Conservation (phyloP, 2,888 invertebrate genomes). For the Athetis lepigone region DNA sequence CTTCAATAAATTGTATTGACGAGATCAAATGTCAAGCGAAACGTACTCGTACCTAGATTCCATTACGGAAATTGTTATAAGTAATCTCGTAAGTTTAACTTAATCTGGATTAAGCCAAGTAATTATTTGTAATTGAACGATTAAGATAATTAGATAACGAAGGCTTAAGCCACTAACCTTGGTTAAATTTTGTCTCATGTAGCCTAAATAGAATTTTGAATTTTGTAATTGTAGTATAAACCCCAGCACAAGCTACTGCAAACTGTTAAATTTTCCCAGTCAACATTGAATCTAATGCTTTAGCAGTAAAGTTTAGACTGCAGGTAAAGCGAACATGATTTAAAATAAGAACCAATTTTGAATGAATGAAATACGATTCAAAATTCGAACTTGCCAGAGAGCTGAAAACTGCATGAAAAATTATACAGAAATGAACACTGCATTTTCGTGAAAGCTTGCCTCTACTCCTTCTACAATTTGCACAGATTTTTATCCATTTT, state of each 20-base stretch:
- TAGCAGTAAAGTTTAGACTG: no score
- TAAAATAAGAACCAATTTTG: no score
- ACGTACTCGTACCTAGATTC: conserved; percentile 49
- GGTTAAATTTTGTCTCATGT: neutral
- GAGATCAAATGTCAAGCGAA: conserved; percentile 43
- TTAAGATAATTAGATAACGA: conserved; percentile 13
- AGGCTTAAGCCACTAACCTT: conserved; percentile 18
- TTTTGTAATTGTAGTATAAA: neutral
- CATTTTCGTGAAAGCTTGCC: no score
- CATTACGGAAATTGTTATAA: conserved; percentile 55
- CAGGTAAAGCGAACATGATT: no score
- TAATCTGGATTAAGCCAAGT: conserved; percentile 43
- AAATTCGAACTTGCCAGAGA: neutral
- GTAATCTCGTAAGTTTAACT: conserved; percentile 25
- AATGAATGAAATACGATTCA: neutral
- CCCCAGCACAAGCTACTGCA: no score
- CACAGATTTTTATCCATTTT: neutral
- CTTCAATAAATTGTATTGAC: conserved; percentile 47
- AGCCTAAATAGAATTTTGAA: neutral
- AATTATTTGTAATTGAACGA: conserved; percentile 14
- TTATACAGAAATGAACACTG: no score
- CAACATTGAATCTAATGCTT: no score
- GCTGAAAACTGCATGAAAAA: neutral
- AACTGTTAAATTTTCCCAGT: no score
- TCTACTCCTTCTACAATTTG: neutral